phyloP scores from a whole-genome alignment of 2,888 invertebrate species.

The Cerastis rubricosa region DNA sequence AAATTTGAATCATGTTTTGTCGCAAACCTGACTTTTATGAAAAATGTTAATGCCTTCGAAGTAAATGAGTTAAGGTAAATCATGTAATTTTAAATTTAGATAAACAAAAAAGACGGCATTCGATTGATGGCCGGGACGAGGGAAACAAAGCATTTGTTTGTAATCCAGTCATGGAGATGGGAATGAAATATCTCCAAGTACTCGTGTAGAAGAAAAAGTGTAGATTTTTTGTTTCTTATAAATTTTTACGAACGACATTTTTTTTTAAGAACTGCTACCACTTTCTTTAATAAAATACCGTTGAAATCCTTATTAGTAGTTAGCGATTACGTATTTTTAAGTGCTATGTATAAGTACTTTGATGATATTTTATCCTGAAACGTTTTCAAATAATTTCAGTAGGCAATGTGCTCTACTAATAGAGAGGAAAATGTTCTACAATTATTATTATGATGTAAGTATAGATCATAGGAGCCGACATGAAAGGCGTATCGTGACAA shows the following conservation, averaged over 20 bases:
- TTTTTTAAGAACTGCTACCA: not conserved
- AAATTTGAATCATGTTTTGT: constrained; percentile 13
- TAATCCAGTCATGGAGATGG: constrained; percentile 54
- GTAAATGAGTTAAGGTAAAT: constrained; percentile 45
- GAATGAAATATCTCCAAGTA: constrained; percentile 45
- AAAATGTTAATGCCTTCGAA: constrained; percentile 18
- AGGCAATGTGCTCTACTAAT: not conserved
- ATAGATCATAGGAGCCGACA: constrained; percentile 55
- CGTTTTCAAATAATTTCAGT: constrained; percentile 1
- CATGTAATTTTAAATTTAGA: constrained; percentile 33
- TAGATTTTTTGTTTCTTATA: constrained; percentile 7
- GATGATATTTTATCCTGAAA: not conserved
- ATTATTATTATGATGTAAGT: constrained; percentile 52
- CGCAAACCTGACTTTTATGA: constrained; percentile 15
- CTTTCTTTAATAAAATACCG: too few species aligned
- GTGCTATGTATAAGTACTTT: not conserved
- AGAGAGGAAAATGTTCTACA: constrained; percentile 48
- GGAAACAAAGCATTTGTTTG: constrained; percentile 59
- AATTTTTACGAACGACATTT: constrained; percentile 7
- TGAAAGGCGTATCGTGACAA: constrained; percentile 62
- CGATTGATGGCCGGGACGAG: constrained; percentile 56
- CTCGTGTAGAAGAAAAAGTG: constrained; percentile 13
- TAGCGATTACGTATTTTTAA: not conserved
- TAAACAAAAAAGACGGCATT: constrained; percentile 43
- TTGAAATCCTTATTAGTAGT: not conserved